A percentile compares a stretch with the other conserved stretches of the same genome.
These are phyloP conservation scores for Parazoanthus atlanticus DNA, from an alignment of 92 coral and sea anemone genomes.

Conservation along the genomic window DNA sequence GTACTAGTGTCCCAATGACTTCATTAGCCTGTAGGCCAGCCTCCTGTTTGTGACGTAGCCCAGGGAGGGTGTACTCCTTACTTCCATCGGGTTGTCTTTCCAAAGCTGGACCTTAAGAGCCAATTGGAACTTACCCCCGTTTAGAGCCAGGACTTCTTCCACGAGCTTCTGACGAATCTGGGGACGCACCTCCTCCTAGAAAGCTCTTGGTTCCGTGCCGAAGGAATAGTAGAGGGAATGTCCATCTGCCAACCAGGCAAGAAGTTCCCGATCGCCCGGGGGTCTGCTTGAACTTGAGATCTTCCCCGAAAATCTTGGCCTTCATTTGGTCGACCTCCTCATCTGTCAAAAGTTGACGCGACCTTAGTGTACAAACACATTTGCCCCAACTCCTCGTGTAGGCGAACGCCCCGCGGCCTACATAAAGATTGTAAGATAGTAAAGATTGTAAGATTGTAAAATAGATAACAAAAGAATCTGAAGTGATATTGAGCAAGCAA, in stretches of 20 bases:
- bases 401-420: no score
- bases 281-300: no score
- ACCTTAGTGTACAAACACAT: no score
- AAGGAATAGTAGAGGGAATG: neutral
- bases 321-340: no score
- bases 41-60: conserved; percentile 1
- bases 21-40: neutral
- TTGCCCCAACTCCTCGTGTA: no score
- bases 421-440: no score
- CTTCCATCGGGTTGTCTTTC: neutral
- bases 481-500: no score
- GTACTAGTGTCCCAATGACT: neutral
- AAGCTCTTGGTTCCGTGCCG: neutral
- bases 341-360: no score
- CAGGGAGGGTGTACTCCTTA: neutral
- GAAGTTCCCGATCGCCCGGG: neutral
- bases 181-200: neutral
- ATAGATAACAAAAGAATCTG: no score
- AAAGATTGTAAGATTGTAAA: no score
- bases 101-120: neutral
- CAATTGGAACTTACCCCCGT: neutral
- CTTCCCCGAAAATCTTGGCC: no score
- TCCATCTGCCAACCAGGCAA: conserved; percentile 14
- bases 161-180: neutral
- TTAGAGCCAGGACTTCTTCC: neutral